Conservation (phyloP, 2,888 invertebrate species). For the Drosophila niveifrons region DNA sequence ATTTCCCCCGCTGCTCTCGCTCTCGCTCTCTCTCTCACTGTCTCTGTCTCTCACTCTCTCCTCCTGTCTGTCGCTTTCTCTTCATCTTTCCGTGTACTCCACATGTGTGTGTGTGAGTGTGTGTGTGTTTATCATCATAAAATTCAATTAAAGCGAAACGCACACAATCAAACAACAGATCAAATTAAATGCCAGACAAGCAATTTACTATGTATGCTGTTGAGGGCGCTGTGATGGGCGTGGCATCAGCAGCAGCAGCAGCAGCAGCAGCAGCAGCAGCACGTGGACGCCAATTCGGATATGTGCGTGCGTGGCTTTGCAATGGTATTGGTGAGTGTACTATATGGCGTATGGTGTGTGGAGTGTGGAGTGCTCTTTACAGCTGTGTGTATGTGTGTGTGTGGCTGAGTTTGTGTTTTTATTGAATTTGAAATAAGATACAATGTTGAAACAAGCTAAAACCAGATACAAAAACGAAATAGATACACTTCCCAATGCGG, state of each 20-base stretch:
- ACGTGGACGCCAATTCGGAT: conserved; percentile 38
- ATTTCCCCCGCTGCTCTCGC: not conserved
- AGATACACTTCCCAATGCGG: not conserved
- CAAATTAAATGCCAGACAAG: conserved; percentile 81
- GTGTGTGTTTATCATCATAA: conserved; percentile 72
- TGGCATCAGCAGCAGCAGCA: conserved; percentile 24
- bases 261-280: not conserved
- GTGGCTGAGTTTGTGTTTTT: conserved; percentile 38
- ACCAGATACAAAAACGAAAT: conserved; percentile 9
- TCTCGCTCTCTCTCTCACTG: not conserved
- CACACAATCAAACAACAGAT: conserved; percentile 81
- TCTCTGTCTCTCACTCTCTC: not conserved
- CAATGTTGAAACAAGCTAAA: conserved; percentile 46
- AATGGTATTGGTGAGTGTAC: not conserved
- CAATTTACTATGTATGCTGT: conserved; percentile 71
- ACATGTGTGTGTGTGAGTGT: conserved; percentile 21
- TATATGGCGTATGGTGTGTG: not conserved
- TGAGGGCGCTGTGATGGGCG: conserved; percentile 58
- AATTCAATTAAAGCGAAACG: conserved; percentile 80
- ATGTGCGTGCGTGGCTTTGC: conserved; percentile 5
- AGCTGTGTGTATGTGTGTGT: conserved; percentile 5
- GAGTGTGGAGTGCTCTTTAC: not conserved
- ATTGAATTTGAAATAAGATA: conserved; percentile 63
- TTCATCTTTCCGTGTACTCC: conserved; percentile 26
- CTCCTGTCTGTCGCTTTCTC: conserved; percentile 7